These are phyloP conservation scores for Epinephelus coioides DNA, from an alignment of 2,797 vertebrate genomes.

Conservation along the genomic window DNA sequence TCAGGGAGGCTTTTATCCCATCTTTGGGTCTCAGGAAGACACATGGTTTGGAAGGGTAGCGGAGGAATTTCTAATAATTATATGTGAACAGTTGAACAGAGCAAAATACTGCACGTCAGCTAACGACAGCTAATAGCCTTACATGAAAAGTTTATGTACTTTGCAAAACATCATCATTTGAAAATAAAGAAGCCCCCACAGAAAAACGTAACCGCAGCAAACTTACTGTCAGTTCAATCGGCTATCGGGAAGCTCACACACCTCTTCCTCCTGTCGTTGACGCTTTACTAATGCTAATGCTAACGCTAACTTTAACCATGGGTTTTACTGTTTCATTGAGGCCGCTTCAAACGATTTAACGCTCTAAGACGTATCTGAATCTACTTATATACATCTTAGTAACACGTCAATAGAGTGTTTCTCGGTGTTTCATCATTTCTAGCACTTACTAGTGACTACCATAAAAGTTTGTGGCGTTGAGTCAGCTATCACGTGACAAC, in stretches of 20 bases:
- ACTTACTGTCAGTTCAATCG: constrained; percentile 38
- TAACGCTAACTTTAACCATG: neutral
- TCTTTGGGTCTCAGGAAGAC: no score
- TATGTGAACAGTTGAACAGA: neutral
- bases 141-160: neutral
- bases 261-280: neutral
- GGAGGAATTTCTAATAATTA: no score
- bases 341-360: neutral
- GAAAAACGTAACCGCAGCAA: neutral
- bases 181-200: neutral
- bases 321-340: no score
- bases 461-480: neutral
- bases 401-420: constrained; percentile 1
- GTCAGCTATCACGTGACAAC: constrained; percentile 48
- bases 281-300: constrained; percentile 17
- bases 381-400: accelerated
- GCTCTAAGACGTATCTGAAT: accelerated
- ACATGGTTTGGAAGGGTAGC: no score
- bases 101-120: no score
- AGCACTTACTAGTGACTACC: neutral
- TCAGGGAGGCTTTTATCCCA: no score
- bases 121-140: neutral
- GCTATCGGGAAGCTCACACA: neutral
- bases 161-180: no score
- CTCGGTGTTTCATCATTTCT: constrained; percentile 37